phyloP scores from a whole-genome alignment of 1,140 invertebrate species.

The Maconellicoccus hirsutus region DNA sequence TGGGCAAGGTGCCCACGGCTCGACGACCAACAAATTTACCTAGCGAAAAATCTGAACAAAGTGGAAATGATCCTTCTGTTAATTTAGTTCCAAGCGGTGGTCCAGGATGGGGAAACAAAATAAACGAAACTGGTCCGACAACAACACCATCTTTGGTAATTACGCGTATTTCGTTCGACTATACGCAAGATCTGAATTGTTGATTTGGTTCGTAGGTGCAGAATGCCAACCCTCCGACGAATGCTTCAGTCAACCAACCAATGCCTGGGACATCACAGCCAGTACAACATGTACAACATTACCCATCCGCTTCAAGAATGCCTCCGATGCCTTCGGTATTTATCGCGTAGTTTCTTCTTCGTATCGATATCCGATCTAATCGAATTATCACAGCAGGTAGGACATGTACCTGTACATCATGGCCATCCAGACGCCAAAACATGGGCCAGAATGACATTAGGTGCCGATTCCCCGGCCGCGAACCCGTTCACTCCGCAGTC shows the following conservation, averaged over 20 bases:
- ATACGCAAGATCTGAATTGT: too few species aligned
- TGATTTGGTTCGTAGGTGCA: background rate
- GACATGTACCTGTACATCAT: background rate
- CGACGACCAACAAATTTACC: conserved; percentile 93
- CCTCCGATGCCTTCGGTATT: background rate
- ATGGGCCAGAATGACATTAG: conserved; percentile 44
- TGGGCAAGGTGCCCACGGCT: conserved; percentile 85
- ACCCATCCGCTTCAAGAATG: background rate
- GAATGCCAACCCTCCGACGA: background rate
- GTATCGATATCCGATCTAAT: background rate
- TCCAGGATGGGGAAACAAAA: conserved; percentile 52
- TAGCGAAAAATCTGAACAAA: conserved; percentile 89
- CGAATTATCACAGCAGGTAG: background rate
- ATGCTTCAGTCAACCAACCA: background rate
- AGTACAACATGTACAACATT: background rate
- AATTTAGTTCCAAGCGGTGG: conserved; percentile 59
- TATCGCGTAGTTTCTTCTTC: background rate
- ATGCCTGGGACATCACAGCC: conserved; percentile 6
- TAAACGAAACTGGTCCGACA: conserved; percentile 26
- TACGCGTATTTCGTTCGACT: background rate
- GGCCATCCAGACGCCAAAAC: conserved; percentile 40
- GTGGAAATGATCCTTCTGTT: conserved; percentile 54
- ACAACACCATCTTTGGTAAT: conserved; percentile 29
- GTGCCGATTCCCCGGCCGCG: conserved; percentile 36
- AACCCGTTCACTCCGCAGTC: conserved; percentile 53